Evolutionary conservation across 2,113 vertebrate species (phyloP), one percentile per base, ranked within the genome.

Genomic region (Anguilla rostrata): DNA sequence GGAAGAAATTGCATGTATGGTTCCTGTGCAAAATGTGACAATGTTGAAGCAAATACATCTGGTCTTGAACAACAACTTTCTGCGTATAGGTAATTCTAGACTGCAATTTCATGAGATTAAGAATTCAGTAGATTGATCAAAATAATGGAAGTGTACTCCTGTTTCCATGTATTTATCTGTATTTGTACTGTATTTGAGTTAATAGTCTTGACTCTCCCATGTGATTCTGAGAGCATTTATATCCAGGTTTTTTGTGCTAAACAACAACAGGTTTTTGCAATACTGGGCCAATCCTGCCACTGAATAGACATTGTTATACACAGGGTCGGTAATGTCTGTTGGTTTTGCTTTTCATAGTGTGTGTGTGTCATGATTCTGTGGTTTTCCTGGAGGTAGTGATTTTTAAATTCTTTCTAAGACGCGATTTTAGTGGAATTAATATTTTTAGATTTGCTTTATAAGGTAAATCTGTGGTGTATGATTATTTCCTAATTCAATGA

Each of bases 371-470:
- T 75, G 66, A 1, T 3, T 29, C 66, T 12, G n/a, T n/a, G 66
- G 8, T n/a, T 75, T 34, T 75, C 66, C 66, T 75, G 66, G 66
- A 29, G 22, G n/a, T 75, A 5, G 20, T 34, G 8, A 75, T 75
- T 75, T 75, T 66, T 66, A 5, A 66, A 26, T 66, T 9, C 57
- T 60, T 46, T 46, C 14, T 71, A 71, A 71, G 26, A 71, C 2
- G 20, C 26, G 63, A 71, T 71, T 26, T 20, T 26, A n/a, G 20
- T 71, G 6, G 71, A 75, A 75, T 75, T n/a, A 75, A 34, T 75
- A 75, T 34, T 75, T 75, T 75, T 75, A 29, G n/a, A 75, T 75
- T 75, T 75, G 71, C 71, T 34, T 75, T 75, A 75, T 34, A 75
- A 34, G 26, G 26, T 34, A 75, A 34, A 75, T 75, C 71, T 75